Percentiles rank a stretch among this genome's conserved stretches.
These are phyloP conservation scores for Cephalopterus ornatus DNA, from an alignment of 2,113 vertebrate species.

Conservation along the genomic window DNA sequence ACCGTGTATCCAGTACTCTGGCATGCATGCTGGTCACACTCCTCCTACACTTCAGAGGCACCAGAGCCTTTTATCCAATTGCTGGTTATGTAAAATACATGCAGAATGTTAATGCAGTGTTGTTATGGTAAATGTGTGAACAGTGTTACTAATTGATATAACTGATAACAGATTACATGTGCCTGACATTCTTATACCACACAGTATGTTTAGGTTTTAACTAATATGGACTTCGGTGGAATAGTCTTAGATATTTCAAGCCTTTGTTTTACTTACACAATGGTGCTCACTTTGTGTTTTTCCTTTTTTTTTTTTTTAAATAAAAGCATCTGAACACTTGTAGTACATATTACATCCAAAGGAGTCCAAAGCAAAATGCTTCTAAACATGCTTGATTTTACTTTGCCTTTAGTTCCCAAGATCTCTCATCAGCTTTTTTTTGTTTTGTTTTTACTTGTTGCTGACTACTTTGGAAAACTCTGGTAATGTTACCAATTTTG, in stretches of 20 bases:
- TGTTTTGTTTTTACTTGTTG: constrained; percentile 19
- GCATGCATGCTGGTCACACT: constrained; percentile 70
- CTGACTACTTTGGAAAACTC: constrained; percentile 65
- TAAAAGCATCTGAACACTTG: constrained; percentile 64
- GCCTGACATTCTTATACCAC: constrained; percentile 69
- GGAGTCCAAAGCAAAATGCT: constrained; percentile 54
- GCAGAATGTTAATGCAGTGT: constrained; percentile 71
- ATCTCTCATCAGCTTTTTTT: constrained; percentile 16
- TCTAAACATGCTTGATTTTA: constrained; percentile 36
- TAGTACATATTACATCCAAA: constrained; percentile 69
- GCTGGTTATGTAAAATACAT: constrained; percentile 74
- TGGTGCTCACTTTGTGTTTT: constrained; percentile 76
- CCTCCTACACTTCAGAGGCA: constrained; percentile 66
- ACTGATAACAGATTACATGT: constrained; percentile 67
- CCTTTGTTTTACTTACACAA: constrained; percentile 75
- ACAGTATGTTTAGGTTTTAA: constrained; percentile 67
- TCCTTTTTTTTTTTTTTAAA: constrained; percentile 18
- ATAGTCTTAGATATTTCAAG: constrained; percentile 68
- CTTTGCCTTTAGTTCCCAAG: constrained; percentile 32
- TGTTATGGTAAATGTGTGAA: constrained; percentile 70
- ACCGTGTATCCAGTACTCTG: constrained; percentile 66
- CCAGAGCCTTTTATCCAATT: constrained; percentile 61
- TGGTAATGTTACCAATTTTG: constrained; percentile 55
- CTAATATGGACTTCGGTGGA: constrained; percentile 63
- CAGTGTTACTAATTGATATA: constrained; percentile 75